Conservation (phyloP, 2,888 invertebrate genomes). For the Acrocyrtus sp. region DNA sequence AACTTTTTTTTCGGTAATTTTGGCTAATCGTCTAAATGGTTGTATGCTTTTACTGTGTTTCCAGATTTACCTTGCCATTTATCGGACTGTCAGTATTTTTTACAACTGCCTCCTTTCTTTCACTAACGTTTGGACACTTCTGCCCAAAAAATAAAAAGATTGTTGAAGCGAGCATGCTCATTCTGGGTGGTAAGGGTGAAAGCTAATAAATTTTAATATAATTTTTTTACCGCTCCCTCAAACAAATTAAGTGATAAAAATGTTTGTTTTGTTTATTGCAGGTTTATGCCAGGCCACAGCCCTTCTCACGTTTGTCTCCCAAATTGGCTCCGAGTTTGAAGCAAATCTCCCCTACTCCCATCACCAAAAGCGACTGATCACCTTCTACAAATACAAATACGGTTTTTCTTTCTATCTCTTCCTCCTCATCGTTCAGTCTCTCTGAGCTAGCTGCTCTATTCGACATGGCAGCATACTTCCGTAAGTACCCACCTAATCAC, state of each 20-base stretch:
- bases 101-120: slow-evolving; percentile 60
- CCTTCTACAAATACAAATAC: slow-evolving; percentile 62
- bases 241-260: no score
- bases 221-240: neutral
- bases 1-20: neutral
- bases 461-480: slow-evolving; percentile 62
- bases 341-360: slow-evolving; percentile 59
- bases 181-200: slow-evolving; percentile 57
- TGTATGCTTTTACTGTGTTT: slow-evolving; percentile 20
- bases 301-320: slow-evolving; percentile 61
- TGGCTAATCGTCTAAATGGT: no score
- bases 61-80: slow-evolving; percentile 61
- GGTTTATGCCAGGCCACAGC: slow-evolving; percentile 62
- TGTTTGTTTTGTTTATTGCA: slow-evolving; percentile 21
- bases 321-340: slow-evolving; percentile 62
- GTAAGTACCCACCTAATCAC: slow-evolving; percentile 59
- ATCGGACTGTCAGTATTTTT: slow-evolving; percentile 60
- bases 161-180: slow-evolving; percentile 62
- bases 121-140: slow-evolving; percentile 61
- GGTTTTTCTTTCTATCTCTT: slow-evolving; percentile 62
- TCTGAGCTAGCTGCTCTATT: slow-evolving; percentile 61
- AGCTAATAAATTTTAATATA: neutral
- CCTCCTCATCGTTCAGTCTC: slow-evolving; percentile 58
- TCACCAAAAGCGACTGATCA: slow-evolving; percentile 56
- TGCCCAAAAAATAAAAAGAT: slow-evolving; percentile 62